Percentiles rank a stretch among this genome's conserved stretches.
Conservation (phyloP, 2,888 invertebrate species). For the Dolichomitus sp. region DNA sequence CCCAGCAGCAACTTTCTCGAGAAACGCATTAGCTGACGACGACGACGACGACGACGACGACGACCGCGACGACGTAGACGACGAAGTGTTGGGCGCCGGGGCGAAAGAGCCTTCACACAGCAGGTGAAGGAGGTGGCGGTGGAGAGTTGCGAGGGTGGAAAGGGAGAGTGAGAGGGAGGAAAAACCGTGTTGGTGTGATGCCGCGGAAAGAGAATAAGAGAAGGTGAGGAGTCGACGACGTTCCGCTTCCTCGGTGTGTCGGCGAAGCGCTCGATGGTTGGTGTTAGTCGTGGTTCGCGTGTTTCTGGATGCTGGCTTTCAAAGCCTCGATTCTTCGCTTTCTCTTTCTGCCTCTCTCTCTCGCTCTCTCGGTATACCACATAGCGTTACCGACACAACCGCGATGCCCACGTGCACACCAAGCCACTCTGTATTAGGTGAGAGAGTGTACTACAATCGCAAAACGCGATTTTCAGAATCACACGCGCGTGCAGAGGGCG, state of each 20-base stretch:
- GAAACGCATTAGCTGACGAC: slow-evolving; percentile 58
- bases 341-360: slow-evolving; percentile 29
- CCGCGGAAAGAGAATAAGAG: slow-evolving; percentile 43
- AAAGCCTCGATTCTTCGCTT: slow-evolving; percentile 56
- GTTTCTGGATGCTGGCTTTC: slow-evolving; percentile 61
- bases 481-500: slow-evolving; percentile 77
- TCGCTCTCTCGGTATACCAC: slow-evolving; percentile 25
- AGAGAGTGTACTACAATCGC: slow-evolving; percentile 72
- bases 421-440: slow-evolving; percentile 39
- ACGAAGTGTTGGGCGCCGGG: slow-evolving; percentile 48
- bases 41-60: slow-evolving; percentile 43
- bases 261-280: slow-evolving; percentile 10
- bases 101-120: slow-evolving; percentile 42
- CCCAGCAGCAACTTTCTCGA: slow-evolving; percentile 50
- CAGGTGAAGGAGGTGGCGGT: slow-evolving; percentile 65
- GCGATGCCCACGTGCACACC: slow-evolving; percentile 62
- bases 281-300: slow-evolving; percentile 52
- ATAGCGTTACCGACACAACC: slow-evolving; percentile 58
- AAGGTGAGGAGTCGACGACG: slow-evolving; percentile 48
- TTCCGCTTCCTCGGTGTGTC: slow-evolving; percentile 38
- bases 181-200: slow-evolving; percentile 47
- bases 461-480: slow-evolving; percentile 81
- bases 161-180: slow-evolving; percentile 29
- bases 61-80: slow-evolving; percentile 47
- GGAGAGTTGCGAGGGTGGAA: slow-evolving; percentile 50